Evolutionary conservation across 2,113 vertebrate species (phyloP), one percentile per base, ranked within the genome.

Genomic region (Chrysochloris asiatica): DNA sequence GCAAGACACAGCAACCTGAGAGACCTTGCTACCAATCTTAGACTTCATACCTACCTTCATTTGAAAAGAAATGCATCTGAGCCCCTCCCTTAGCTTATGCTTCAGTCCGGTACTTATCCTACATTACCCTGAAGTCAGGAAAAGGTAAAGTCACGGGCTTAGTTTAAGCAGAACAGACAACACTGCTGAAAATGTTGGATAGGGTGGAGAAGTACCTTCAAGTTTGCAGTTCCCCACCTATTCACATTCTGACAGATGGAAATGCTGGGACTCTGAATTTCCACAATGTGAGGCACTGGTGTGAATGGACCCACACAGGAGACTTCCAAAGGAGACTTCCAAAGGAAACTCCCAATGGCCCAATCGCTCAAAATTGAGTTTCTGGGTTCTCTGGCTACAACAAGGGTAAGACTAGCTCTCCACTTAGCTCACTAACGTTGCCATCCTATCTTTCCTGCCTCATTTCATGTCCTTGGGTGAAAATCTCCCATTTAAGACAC

Each of bases 1-100:
- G 96, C 63, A 94, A 96, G 21, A 96, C 79, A 96, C 36, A 95
- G 77, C 16, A 95, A 92, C 43, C 43, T 69, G 67, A 78, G 45
- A 89, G 86, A 90, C 89, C 47, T 93, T 81, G 92, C 33, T 93
- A 75, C 45, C 43, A 78, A 38, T 48, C 47, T 80, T 88, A 84
- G 30, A 75, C 52, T 75, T 83, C 47, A 75, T 10, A 83, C 1
- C 48, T 67, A 92, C 69, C 76, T 92, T 80, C 48, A 80, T 88
- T 67, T 71, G 19, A 36, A 88, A 85, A 80, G 8, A 69, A 92
- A 79, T 48, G 9, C 30, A 71, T 93, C 47, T 43, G 89, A 48
- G 28, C 2, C 28, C 67, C 52, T 92, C 85, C 54, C n/a, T 89
- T 84, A 71, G 22, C 65, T 89, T 92, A 82, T 56, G 38, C 76